phyloP scores from a whole-genome alignment of 2,797 vertebrate genomes.

The Danio kyathit region DNA sequence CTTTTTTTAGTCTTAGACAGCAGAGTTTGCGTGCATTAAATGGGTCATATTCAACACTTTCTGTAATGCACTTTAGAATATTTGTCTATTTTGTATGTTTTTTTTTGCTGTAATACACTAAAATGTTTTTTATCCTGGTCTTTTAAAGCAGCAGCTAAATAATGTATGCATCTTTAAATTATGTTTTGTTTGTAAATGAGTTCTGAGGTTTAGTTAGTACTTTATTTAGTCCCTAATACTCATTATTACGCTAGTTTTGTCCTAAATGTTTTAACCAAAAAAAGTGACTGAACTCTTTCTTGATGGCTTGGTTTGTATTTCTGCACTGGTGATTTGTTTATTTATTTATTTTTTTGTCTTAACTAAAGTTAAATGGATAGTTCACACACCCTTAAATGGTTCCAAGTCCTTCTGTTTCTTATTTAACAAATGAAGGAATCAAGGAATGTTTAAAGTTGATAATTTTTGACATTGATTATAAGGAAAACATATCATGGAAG shows the following conservation, averaged over 20 bases:
- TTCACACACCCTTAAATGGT: too few species aligned
- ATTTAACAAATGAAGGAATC: too few species aligned
- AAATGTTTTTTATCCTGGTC: background rate
- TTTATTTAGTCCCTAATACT: background rate
- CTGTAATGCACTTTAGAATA: background rate
- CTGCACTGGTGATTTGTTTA: background rate
- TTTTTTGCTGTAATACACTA: background rate
- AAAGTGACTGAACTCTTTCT: background rate
- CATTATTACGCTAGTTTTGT: background rate
- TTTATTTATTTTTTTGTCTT: too few species aligned
- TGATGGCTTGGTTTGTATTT: background rate
- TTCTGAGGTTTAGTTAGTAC: background rate
- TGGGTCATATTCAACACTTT: background rate
- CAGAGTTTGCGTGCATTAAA: background rate
- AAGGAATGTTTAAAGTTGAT: too few species aligned
- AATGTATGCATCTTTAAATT: background rate
- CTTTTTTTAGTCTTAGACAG: constrained; percentile 15
- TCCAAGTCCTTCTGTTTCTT: too few species aligned
- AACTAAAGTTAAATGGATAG: too few species aligned
- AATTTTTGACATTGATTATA: too few species aligned
- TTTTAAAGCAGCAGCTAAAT: background rate
- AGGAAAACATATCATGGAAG: too few species aligned
- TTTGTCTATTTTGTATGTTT: too few species aligned
- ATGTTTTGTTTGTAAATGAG: background rate
- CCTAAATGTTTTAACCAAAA: too few species aligned